Percentiles rank a stretch among this genome's conserved stretches.
Evolutionary conservation across 2,888 invertebrate species (phyloP).

Genomic region (Chymomyza fuscimana): DNA sequence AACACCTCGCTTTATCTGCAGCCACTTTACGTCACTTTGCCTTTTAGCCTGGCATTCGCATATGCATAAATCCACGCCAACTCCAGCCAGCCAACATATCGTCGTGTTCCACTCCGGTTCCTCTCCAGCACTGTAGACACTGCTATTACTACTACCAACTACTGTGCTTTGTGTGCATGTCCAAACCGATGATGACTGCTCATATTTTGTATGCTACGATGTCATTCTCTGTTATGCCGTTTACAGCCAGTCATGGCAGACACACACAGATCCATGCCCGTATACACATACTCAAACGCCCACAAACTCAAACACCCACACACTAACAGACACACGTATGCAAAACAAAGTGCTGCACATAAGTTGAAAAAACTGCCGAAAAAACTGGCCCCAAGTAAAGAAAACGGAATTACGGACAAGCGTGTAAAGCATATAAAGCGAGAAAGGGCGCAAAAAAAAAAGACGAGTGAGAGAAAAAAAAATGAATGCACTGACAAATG

Average conservation of each 20-base stretch:
- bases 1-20: background rate
- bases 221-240: slow-evolving; percentile 13
- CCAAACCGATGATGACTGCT: slow-evolving; percentile 39
- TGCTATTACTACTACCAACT: background rate
- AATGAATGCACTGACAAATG: slow-evolving; percentile 49
- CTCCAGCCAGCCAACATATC: slow-evolving; percentile 10
- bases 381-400: slow-evolving; percentile 23
- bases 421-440: slow-evolving; percentile 3
- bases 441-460: background rate
- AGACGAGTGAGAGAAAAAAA: slow-evolving; percentile 6
- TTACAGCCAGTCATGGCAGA: background rate
- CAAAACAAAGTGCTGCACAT: background rate
- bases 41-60: background rate
- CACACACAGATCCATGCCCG: background rate
- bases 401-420: slow-evolving; percentile 20
- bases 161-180: slow-evolving; percentile 38
- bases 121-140: background rate
- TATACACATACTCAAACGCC: background rate
- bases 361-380: slow-evolving; percentile 15
- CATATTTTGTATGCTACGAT: slow-evolving; percentile 40
- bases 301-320: background rate
- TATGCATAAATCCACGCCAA: slow-evolving; percentile 25
- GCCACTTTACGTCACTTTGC: background rate
- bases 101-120: background rate
- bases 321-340: background rate